Evolutionary conservation across 2,888 invertebrate species (phyloP), one percentile per base, ranked within the genome.

Genomic region (Periphyllus acericola): DNA sequence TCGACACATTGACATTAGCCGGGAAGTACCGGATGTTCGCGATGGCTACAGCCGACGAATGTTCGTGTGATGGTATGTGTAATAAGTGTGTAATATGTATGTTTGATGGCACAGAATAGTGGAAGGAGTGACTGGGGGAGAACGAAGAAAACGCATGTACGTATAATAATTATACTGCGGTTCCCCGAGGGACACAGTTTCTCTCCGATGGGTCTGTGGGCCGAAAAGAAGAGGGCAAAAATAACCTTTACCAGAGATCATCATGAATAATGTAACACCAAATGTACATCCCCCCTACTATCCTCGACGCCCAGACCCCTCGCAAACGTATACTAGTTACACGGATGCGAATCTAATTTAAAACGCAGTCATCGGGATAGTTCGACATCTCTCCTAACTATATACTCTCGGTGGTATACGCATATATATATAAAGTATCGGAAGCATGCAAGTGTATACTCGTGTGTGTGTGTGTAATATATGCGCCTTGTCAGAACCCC

Each of bases 261-360:
- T 86, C 85, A 86, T 86, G 85, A 86, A 86, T 86, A 86, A 86
- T 86, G 85, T 79, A 86, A 86, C 85, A 36, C 52, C 71, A n/a
- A 85, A 79, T 78, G 85, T 78, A 85, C 85, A 85, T 79, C 36
- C 34, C 25, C 34, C 25, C 83, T n/a, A 25, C 46, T 46, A 46
- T 46, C 46, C 46, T 11, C 80, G n/a, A 75, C 75, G 21, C 14
- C 40, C 46, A 14, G 78, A 32, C n/a, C 76, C 32, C 46, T 40
- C 25, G 29, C n/a, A 74, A 60, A 74, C 83, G 34, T 74, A 84
- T 40, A 84, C 75, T 83, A 83, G 83, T 84, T 84, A 66, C 75
- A 75, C 83, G 71, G 82, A 46, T 82, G 82, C 71, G 83, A 75
- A 84, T 84, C 83, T 84, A 84, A 84, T 84, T 84, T 84, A 84